Evolutionary conservation across 2,888 invertebrate species (phyloP).

Genomic region (Vesta saturnalis): DNA sequence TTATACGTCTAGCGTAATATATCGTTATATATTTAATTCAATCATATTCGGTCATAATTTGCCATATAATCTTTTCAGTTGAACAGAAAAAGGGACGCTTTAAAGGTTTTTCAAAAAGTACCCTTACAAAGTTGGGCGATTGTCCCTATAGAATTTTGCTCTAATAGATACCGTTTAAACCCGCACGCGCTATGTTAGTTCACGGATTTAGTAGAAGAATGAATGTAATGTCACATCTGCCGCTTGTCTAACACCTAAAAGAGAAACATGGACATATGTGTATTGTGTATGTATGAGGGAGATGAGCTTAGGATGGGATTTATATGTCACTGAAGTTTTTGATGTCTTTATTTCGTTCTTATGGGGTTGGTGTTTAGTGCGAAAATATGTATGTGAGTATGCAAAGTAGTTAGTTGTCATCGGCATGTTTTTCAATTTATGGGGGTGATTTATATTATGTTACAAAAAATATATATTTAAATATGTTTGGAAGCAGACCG

Average conservation of each 20-base stretch:
- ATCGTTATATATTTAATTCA: conserved; percentile 28
- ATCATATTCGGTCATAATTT: conserved; percentile 40
- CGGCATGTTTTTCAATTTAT: neutral
- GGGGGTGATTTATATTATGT: neutral
- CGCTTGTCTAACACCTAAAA: conserved; percentile 30
- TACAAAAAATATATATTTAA: too few relatives aligned
- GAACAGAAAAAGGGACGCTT: conserved; percentile 9
- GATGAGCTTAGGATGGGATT: conserved; percentile 26
- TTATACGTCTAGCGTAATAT: neutral
- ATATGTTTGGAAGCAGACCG: too few relatives aligned
- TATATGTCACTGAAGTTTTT: conserved; percentile 23
- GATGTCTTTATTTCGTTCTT: conserved; percentile 29
- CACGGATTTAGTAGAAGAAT: conserved; percentile 40
- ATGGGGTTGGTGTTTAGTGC: conserved; percentile 7
- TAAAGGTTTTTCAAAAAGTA: conserved; percentile 14
- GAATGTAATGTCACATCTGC: conserved; percentile 41
- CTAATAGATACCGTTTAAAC: conserved; percentile 45
- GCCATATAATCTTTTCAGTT: conserved; percentile 35
- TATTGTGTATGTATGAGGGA: conserved; percentile 18
- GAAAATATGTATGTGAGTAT: neutral
- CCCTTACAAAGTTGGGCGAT: conserved; percentile 24
- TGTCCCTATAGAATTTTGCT: conserved; percentile 35
- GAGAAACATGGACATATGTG: conserved; percentile 19
- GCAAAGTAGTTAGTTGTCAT: neutral
- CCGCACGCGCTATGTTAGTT: conserved; percentile 43